Evolutionary conservation across 2,113 vertebrate species (phyloP), one percentile per base, ranked within the genome.

Genomic region (Nyctibius bracteatus): DNA sequence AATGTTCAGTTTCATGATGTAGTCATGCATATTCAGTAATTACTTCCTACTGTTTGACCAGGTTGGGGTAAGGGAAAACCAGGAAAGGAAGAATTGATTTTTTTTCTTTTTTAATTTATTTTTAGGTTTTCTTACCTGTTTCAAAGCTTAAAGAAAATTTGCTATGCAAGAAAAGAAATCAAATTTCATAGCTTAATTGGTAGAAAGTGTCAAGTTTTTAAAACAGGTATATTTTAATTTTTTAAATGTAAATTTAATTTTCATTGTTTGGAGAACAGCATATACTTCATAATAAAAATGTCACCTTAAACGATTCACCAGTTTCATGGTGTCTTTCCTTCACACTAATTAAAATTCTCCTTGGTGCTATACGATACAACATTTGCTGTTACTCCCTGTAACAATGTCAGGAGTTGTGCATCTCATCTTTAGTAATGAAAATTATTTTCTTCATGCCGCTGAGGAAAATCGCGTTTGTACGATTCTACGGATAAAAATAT

Each of bases 91-190:
- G 30, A 77, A 37, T 28, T 22, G 3, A 13, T 43, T 35, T 27
- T 12, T 30, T 44, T 51, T 9, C 43, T 8, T 21, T 43, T 31
- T 33, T 16, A 30, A 15, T 54, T 30, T 23, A 49, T 72, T 46
- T 21, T 62, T 21, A 31, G 30, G 8, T 61, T 86, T 77, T 77
- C 21, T 77, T 77, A 25, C 1, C 3, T 59, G 28, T 90, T 92
- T 81, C 16, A 62, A 81, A 80, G 33, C 61, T 90, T 61, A 71
- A 83, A 81, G 67, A 83, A 81, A 81, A 92, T 44, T 31, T 44
- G 44, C 88, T 97, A 96, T 96, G 96, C 94, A 96, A 95, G 47
- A 82, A 74, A 84, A 68, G 12, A 80, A 79, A 13, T 61, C 17
- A 67, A 30, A 33, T 59, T 18, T 67, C 70, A 10, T 57, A 84